Conservation (phyloP, 2,797 vertebrate species). For the Microtus obscurus region DNA sequence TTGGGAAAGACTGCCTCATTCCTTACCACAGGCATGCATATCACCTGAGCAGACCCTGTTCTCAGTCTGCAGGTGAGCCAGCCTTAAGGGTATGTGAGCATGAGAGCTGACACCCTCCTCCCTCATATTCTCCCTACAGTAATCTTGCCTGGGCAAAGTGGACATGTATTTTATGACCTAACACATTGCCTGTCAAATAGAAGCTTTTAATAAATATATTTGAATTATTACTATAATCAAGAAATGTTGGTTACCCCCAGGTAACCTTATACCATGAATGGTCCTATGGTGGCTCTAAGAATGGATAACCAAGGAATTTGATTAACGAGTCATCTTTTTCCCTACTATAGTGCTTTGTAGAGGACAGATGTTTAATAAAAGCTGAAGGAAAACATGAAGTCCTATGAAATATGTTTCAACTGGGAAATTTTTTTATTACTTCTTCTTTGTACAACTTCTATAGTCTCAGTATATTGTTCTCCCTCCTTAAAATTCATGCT, state of each 20-base stretch:
- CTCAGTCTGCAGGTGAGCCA: neutral
- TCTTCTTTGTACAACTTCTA: neutral
- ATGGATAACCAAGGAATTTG: neutral
- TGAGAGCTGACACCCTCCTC: neutral
- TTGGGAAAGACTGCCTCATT: neutral
- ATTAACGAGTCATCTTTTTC: neutral
- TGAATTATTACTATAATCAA: neutral
- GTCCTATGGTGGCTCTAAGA: neutral
- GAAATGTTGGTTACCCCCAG: neutral
- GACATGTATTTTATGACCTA: neutral
- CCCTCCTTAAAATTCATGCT: neutral
- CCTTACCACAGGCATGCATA: neutral
- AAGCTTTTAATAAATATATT: neutral
- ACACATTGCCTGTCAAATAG: neutral
- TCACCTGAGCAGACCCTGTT: neutral
- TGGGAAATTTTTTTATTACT: neutral
- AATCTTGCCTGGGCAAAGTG: neutral
- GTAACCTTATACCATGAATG: neutral
- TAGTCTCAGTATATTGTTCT: neutral
- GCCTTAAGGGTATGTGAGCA: neutral
- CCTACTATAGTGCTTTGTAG: neutral
- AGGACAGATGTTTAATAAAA: neutral
- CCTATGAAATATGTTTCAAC: neutral
- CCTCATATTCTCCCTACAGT: neutral
- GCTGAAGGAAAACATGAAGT: neutral